Percentiles rank a stretch among this genome's conserved stretches.
Conservation (phyloP, 2,113 vertebrate species). For the Menura novaehollandiae region DNA sequence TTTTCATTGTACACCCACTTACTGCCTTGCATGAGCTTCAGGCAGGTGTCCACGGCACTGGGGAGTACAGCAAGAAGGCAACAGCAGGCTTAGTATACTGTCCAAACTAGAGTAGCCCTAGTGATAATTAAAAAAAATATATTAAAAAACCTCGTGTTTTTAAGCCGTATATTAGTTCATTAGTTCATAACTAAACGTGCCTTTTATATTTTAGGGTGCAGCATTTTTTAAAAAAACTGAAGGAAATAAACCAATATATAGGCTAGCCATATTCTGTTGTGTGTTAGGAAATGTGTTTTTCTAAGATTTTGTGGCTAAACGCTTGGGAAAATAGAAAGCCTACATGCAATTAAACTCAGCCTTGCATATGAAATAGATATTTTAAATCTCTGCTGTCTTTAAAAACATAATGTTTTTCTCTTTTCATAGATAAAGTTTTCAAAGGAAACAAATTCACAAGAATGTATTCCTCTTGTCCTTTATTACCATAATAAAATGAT, state of each 20-base stretch:
- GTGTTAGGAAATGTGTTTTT: neutral
- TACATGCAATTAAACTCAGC: neutral
- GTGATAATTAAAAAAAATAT: neutral
- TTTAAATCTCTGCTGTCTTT: neutral
- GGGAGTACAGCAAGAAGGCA: neutral
- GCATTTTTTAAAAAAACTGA: neutral
- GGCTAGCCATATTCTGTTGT: neutral
- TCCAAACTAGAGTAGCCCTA: neutral
- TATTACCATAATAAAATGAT: neutral
- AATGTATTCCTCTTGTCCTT: neutral
- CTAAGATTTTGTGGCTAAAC: neutral
- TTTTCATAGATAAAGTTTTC: neutral
- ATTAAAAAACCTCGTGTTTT: neutral
- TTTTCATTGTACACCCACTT: neutral
- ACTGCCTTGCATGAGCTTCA: neutral
- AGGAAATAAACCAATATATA: neutral
- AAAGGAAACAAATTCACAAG: neutral
- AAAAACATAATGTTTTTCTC: neutral
- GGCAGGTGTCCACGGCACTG: neutral
- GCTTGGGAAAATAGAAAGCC: neutral
- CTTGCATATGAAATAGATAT: neutral
- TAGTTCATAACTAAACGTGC: neutral
- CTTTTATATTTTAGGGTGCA: neutral
- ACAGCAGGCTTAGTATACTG: neutral
- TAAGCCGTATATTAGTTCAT: neutral